These are phyloP conservation scores for Notarius lentiginosus DNA, from an alignment of 2,113 vertebrate species.

Conservation along the genomic window DNA sequence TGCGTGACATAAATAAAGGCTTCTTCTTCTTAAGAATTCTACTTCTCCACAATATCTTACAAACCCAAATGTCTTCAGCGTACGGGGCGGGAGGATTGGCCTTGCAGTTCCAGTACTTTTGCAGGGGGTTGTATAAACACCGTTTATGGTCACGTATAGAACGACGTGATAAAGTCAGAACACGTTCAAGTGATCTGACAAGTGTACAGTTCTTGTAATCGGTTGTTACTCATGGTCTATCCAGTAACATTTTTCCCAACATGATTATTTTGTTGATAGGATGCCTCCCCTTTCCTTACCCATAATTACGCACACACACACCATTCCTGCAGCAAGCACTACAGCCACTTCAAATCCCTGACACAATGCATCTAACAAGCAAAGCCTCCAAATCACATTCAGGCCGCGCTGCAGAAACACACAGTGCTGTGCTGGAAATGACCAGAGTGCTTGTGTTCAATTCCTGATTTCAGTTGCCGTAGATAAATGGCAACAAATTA, in stretches of 20 bases:
- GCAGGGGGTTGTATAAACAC: not conserved
- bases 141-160: not conserved
- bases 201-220: not conserved
- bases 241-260: not conserved
- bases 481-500: conserved; percentile 61
- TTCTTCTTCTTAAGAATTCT: not conserved
- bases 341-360: not conserved
- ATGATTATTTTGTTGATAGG: not conserved
- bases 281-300: not conserved
- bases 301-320: not conserved
- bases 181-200: not conserved
- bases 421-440: conserved; percentile 22
- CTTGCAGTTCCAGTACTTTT: not conserved
- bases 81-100: too few species aligned
- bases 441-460: conserved; percentile 36
- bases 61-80: not conserved
- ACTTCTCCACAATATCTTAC: not conserved
- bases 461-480: conserved; percentile 65
- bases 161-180: not conserved
- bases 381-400: not conserved
- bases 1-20: too few species aligned
- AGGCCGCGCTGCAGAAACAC: not conserved
- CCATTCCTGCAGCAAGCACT: not conserved
- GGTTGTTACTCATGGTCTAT: not conserved
- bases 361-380: conserved; percentile 1